Conservation (phyloP, 1,140 invertebrate genomes). For the Bombus pyrosoma region DNA sequence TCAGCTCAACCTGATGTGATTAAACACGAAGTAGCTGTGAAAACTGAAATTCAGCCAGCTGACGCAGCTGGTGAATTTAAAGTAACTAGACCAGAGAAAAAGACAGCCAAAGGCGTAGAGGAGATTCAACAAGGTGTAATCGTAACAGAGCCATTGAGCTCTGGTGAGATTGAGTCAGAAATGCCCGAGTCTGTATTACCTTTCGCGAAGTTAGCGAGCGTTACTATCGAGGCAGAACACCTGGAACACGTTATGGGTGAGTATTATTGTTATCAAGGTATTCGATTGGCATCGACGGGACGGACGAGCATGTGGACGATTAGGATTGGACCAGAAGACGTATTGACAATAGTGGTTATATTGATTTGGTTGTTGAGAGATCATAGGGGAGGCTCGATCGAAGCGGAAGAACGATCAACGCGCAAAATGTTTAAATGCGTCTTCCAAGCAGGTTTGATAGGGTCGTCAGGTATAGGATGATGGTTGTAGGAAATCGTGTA, state of each 20-base stretch:
- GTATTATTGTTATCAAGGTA: slow-evolving; percentile 74
- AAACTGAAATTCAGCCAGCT: slow-evolving; percentile 77
- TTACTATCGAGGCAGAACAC: slow-evolving; percentile 73
- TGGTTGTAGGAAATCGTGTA: slow-evolving; percentile 9
- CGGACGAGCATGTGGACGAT: slow-evolving; percentile 14
- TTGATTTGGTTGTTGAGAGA: slow-evolving; percentile 3
- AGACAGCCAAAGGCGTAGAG: slow-evolving; percentile 74
- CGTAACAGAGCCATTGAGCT: slow-evolving; percentile 81
- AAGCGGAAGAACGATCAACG: not conserved
- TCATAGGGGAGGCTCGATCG: not conserved
- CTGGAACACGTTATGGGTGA: slow-evolving; percentile 83
- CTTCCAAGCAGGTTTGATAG: slow-evolving; percentile 4
- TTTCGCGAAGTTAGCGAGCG: slow-evolving; percentile 69
- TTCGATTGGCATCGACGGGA: slow-evolving; percentile 39
- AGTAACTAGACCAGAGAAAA: slow-evolving; percentile 67
- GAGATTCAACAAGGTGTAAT: slow-evolving; percentile 82
- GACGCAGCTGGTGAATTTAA: slow-evolving; percentile 73
- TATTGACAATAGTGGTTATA: not conserved
- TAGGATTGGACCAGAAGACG: slow-evolving; percentile 21
- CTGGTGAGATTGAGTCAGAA: slow-evolving; percentile 81
- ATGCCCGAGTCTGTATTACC: slow-evolving; percentile 77
- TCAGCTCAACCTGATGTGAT: slow-evolving; percentile 75
- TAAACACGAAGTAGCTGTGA: slow-evolving; percentile 76
- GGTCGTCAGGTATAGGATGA: not conserved
- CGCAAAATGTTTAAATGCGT: not conserved